phyloP scores from a whole-genome alignment of 2,113 vertebrate genomes.

The Abramis brama region DNA sequence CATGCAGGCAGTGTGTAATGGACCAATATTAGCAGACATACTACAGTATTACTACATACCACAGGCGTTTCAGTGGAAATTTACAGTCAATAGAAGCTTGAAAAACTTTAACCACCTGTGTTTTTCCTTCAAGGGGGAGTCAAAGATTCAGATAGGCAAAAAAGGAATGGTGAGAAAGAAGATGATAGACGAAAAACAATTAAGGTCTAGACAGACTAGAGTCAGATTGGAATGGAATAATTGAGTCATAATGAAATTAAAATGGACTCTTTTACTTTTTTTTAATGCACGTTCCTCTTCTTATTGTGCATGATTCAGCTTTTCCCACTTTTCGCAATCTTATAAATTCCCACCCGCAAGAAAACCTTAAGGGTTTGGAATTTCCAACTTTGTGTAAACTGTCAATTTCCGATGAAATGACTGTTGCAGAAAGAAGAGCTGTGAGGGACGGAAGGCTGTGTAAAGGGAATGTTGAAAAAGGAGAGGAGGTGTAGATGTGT shows the following conservation, averaged over 20 bases:
- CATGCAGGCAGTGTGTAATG: constrained; percentile 31
- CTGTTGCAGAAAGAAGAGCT: not conserved
- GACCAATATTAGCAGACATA: not conserved
- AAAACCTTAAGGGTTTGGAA: not conserved
- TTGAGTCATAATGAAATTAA: not conserved
- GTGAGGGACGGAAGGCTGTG: not conserved
- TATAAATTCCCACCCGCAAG: not conserved
- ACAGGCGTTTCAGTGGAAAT: constrained; percentile 5
- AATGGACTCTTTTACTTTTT: not conserved
- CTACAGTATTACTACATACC: constrained; percentile 4
- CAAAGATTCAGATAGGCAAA: not conserved
- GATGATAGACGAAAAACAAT: not conserved
- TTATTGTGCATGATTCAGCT: not conserved
- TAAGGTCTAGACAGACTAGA: not conserved
- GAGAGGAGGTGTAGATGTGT: not conserved
- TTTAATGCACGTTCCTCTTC: not conserved
- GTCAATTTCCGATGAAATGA: not conserved
- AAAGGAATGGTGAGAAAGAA: not conserved
- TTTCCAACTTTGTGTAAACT: not conserved
- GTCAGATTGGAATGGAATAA: not conserved
- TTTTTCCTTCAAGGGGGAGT: constrained; percentile 14
- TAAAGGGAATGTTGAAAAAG: not conserved
- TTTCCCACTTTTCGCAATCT: not conserved
- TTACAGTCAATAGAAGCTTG: constrained; percentile 21
- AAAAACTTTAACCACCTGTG: constrained; percentile 21